Evolutionary conservation across 53 echinoderm and acorn worm species (phyloP), one percentile per base, ranked within the genome.

Genomic region (Hippasteria phrygiana): DNA sequence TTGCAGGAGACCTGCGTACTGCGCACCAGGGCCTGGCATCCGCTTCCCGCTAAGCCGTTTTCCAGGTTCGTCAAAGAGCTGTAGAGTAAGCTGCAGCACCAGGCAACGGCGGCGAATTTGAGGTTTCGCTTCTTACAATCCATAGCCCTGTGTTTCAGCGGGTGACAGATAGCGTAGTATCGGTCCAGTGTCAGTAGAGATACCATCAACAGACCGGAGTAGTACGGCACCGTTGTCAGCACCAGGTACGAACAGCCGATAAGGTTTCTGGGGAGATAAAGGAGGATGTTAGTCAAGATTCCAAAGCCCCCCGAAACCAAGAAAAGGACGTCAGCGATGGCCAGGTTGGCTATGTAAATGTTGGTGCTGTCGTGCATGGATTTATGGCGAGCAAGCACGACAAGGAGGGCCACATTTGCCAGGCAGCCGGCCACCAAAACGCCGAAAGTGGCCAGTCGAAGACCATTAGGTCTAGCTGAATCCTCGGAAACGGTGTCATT

Each of bases 341-440:
- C 80, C 13, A 79, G 80, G 9, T 59, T 79, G 17, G 40, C 62
- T 7, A 79, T 12, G 42, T 56, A 79, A 24, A 79, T 62, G 40
- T 79, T 79, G 50, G 39, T 12, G 56, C 5, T 2, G 5, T 1
- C 59, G 13, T 59, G 56, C 80, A 79, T 55, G 39, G 80, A 79
- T 50, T 79, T 79, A 24, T 79, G 80, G 26, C 80, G 62, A 36
- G 10, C 17, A 12, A 41, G 20, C 6, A 79, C 80, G 3, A 56
- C 4, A 10, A 79, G 80, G 40, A 79, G 46, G 17, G 22, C 11
- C 9, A 34, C 26, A n/a, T 79, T 79, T 11, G 26, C 62, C 59
- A 79, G 39, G 1, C 38, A 8, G 9, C 80, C 80, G 0, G n/a
- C 1, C 5, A 18, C 10, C 4, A 45, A 22, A 10, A 74, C 43